A percentile compares a stretch with the other conserved stretches of the same genome.
Evolutionary conservation across 2,888 invertebrate species (phyloP).

Genomic region (Agonum fuliginosum): DNA sequence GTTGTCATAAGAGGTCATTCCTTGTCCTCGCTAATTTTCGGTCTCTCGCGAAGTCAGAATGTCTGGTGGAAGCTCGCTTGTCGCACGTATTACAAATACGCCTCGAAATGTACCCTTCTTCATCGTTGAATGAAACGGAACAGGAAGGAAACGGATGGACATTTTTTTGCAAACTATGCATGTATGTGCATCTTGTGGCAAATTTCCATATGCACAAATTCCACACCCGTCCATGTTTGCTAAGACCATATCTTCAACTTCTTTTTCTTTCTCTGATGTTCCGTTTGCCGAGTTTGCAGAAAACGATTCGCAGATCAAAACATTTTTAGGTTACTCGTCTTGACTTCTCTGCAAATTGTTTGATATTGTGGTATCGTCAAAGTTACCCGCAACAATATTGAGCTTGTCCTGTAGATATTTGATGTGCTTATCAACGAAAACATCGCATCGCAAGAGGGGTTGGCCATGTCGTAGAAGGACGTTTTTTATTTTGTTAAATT

Average conservation of each 20-base stretch:
- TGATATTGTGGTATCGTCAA: not conserved
- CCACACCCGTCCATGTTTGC: constrained; percentile 10
- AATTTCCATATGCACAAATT: constrained; percentile 13
- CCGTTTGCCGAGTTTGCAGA: too few species aligned
- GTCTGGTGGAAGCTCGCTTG: not conserved
- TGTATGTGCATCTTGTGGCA: constrained; percentile 24
- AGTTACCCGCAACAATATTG: not conserved
- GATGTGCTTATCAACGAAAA: constrained; percentile 22
- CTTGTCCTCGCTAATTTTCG: constrained; percentile 3
- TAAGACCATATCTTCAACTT: too few species aligned
- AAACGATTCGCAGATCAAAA: not conserved
- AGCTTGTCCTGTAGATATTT: constrained; percentile 36
- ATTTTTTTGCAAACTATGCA: constrained; percentile 37
- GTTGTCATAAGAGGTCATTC: not conserved
- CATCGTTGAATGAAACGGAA: not conserved
- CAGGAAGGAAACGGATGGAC: constrained; percentile 26
- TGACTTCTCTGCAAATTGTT: not conserved
- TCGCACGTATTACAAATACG: not conserved
- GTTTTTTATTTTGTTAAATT: constrained; percentile 36
- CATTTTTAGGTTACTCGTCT: too few species aligned
- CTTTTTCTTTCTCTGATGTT: too few species aligned
- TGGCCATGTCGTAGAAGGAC: constrained; percentile 1
- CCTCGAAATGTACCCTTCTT: constrained; percentile 32
- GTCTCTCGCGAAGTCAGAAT: not conserved
- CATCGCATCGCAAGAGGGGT: not conserved